These are phyloP conservation scores for Leucoraja erinaceus DNA, from an alignment of 2,113 vertebrate species.

Conservation along the genomic window DNA sequence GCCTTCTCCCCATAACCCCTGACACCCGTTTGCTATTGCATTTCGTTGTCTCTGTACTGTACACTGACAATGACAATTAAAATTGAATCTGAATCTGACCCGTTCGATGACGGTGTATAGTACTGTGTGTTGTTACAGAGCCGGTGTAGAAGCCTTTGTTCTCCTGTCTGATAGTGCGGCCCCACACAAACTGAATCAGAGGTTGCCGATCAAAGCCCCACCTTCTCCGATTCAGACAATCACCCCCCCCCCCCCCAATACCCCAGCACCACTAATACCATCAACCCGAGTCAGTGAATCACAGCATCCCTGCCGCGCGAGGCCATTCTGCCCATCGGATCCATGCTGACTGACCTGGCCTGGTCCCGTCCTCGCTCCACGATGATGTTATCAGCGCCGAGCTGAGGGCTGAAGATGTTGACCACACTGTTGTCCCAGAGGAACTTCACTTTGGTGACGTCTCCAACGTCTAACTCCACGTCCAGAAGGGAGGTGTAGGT, in stretches of 20 bases:
- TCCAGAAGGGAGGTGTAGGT: conserved; percentile 59
- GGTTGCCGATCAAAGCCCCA: neutral
- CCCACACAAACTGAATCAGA: no score
- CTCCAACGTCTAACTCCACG: conserved; percentile 57
- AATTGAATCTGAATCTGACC: no score
- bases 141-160: no score
- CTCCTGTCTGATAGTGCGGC: no score
- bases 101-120: no score
- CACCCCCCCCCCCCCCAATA: neutral
- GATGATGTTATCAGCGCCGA: conserved; percentile 62
- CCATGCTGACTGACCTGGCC: conserved; percentile 44
- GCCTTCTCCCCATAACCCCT: no score
- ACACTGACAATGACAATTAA: no score
- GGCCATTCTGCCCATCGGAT: no score
- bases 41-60: no score
- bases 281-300: neutral
- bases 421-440: conserved; percentile 72
- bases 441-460: conserved; percentile 67
- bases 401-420: conserved; percentile 60
- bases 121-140: no score
- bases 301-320: no score
- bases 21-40: no score
- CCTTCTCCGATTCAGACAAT: neutral
- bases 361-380: conserved; percentile 53
- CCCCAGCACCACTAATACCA: neutral